Evolutionary conservation across 2,888 invertebrate species (phyloP).

Genomic region (Platycnemis pennipes): DNA sequence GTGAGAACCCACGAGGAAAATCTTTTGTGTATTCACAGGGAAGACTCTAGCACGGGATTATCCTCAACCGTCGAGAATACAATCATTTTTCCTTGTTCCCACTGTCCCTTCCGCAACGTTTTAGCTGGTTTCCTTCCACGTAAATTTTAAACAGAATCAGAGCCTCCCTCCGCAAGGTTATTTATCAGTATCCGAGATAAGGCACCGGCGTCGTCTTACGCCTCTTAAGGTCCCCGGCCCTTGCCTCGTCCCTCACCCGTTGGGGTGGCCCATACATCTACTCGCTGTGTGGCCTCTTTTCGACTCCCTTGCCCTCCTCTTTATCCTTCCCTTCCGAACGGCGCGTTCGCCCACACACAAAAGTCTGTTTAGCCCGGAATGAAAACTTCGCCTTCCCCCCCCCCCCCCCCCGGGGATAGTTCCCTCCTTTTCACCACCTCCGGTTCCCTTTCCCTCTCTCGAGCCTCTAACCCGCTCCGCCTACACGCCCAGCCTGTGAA

Average conservation of each 20-base stretch:
- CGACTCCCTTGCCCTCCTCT: neutral
- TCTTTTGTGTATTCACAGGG: neutral
- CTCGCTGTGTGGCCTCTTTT: neutral
- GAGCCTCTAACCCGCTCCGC: neutral
- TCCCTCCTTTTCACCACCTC: neutral
- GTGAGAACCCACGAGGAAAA: too few relatives aligned
- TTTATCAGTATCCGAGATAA: neutral
- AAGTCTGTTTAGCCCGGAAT: neutral
- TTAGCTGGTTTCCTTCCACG: neutral
- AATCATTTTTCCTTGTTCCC: neutral
- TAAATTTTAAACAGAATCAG: neutral
- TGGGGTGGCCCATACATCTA: neutral
- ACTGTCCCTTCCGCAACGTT: neutral
- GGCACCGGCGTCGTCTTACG: neutral
- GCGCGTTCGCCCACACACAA: neutral
- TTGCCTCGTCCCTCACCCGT: neutral
- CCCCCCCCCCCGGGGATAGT: too few relatives aligned
- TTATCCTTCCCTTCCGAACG: neutral
- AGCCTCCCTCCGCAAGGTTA: neutral
- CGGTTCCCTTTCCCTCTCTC: neutral
- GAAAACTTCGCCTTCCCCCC: neutral
- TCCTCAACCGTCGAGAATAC: neutral
- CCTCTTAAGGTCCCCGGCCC: neutral
- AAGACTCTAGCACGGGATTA: too few relatives aligned
- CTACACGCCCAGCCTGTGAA: neutral